A percentile compares a stretch with the other conserved stretches of the same genome.
Evolutionary conservation across 2,888 invertebrate genomes (phyloP).

Genomic region (Zaprionus lineosus): DNA sequence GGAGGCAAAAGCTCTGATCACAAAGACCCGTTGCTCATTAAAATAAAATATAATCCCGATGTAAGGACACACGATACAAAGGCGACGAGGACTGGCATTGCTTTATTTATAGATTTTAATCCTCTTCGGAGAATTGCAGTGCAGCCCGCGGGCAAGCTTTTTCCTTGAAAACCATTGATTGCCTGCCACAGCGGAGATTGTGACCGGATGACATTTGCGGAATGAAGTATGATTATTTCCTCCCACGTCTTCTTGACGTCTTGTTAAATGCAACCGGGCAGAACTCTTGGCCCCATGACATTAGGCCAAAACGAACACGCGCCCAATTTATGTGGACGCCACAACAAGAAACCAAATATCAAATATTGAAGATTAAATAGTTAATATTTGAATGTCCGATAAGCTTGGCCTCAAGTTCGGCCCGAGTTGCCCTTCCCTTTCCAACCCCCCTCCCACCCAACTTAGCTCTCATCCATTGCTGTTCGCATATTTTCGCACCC

Average conservation of each 20-base stretch:
- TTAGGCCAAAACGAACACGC: background rate
- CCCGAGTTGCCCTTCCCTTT: slow-evolving; percentile 4
- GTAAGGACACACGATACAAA: too few species aligned
- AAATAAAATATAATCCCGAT: too few species aligned
- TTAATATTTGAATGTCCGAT: slow-evolving; percentile 44
- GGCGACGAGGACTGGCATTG: too few species aligned
- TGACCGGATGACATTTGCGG: too few species aligned
- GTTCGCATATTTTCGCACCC: slow-evolving; percentile 32
- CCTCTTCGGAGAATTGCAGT: too few species aligned
- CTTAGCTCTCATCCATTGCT: too few species aligned
- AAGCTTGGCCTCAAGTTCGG: slow-evolving; percentile 36
- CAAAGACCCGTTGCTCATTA: too few species aligned
- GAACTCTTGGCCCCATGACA: background rate
- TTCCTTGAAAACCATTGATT: too few species aligned
- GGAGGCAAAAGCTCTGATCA: too few species aligned
- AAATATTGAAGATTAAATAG: slow-evolving; percentile 10
- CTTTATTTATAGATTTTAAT: too few species aligned
- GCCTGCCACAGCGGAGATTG: too few species aligned
- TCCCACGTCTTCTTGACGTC: background rate
- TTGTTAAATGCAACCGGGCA: background rate
- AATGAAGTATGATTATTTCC: background rate
- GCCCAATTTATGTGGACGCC: slow-evolving; percentile 3
- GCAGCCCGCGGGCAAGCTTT: too few species aligned
- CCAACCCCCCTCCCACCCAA: background rate
- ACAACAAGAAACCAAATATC: slow-evolving; percentile 38